Evolutionary conservation across 2,113 vertebrate species (phyloP).

Genomic region (Catharus minimus): DNA sequence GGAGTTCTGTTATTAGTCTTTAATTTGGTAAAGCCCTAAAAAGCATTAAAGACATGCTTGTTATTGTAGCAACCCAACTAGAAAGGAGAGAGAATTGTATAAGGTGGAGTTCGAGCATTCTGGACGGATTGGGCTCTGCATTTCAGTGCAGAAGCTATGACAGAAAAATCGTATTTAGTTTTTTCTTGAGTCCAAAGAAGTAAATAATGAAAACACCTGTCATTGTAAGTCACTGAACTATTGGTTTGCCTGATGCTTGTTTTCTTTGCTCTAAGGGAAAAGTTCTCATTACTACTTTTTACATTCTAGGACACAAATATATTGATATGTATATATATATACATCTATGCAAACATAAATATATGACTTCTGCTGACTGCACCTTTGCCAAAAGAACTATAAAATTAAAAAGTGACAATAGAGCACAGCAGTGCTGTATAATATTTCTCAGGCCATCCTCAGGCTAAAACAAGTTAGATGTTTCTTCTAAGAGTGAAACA

Average conservation of each 20-base stretch:
- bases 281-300: neutral
- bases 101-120: neutral
- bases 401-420: neutral
- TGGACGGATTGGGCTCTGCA: neutral
- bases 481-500: neutral
- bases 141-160: neutral
- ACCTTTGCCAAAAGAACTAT: neutral
- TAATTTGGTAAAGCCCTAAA: neutral
- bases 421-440: neutral
- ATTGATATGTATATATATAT: neutral
- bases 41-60: neutral
- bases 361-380: neutral
- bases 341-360: neutral
- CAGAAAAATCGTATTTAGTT: neutral
- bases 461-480: neutral
- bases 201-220: neutral
- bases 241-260: neutral
- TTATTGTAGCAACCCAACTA: neutral
- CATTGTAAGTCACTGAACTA: neutral
- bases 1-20: neutral
- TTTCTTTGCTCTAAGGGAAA: neutral
- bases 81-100: neutral
- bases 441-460: neutral
- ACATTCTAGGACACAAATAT: neutral
- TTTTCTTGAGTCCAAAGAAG: neutral